Base-by-base conservation (phyloP, 1,140 invertebrate genomes). In the Goniozus legneri region DNA sequence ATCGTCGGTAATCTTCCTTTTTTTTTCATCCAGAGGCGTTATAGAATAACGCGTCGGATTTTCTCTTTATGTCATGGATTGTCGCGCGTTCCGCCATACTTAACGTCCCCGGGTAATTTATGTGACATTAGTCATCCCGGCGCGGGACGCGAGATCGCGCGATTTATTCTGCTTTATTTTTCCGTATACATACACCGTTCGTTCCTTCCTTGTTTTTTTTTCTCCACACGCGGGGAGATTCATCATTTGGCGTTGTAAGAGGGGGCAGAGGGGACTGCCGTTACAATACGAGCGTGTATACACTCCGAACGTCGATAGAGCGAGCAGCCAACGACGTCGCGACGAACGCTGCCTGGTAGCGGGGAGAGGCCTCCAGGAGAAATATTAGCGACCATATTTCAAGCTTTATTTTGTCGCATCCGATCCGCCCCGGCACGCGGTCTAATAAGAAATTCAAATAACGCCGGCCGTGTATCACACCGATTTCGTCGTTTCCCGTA, bases 21-120 rank as follows among this genome's bases (percentile, higher is more conserved):
- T 33, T 33, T 33, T 14, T 7, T 33, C n/a, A 8, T 33, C n/a
- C n/a, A 33, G 31, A 2, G 31, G 31, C n/a, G 8, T n/a, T n/a
- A 3, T n/a, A n/a, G n/a, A n/a, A n/a, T n/a, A n/a, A n/a, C n/a
- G 27, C 10, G 1, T 27, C 12, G 24, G 24, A 27, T 12, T 12
- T 27, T 27, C 24, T 34, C 15, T 32, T 41, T 54, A 44, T 56
- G 51, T 31, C 39, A 36, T 51, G 46, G 55, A 51, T 53, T 54
- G 14, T 33, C 15, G 32, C 40, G 54, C 50, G 31, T 14, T 42
- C 46, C 52, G 47, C 35, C 32, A 27, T 27, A 27, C 4, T 27
- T 27, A 27, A 27, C 4, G 24, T 10, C 10, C 4, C 4, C 10
- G 10, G 10, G 24, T 27, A 27, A 10, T 10, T 27, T 27, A 27